Conservation (phyloP, 2,113 vertebrate genomes). For the Ameiurus melas region DNA sequence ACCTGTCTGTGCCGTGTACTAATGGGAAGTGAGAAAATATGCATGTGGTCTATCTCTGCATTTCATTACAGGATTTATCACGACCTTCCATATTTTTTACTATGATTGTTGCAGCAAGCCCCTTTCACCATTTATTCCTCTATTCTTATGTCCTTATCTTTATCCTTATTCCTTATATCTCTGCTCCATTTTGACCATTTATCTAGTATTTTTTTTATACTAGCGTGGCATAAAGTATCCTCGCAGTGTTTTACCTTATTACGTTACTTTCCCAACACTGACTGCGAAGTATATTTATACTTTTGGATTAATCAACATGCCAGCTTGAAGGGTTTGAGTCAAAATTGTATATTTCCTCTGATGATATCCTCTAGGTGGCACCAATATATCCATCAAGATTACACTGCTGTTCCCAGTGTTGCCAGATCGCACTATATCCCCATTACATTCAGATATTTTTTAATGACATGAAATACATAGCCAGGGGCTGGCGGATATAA, state of each 20-base stretch:
- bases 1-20: no score
- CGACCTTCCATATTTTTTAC: not conserved
- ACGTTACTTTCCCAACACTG: not conserved
- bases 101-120: not conserved
- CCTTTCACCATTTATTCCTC: not conserved
- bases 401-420: not conserved
- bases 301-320: not conserved
- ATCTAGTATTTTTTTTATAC: not conserved
- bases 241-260: not conserved
- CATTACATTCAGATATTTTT: not conserved
- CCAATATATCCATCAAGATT: slow-evolving; percentile 33
- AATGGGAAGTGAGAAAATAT: not conserved
- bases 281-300: not conserved
- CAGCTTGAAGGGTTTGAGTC: not conserved
- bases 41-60: not conserved
- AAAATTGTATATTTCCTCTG: not conserved
- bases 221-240: not conserved
- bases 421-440: not conserved
- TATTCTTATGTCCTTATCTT: no score
- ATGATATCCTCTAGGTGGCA: slow-evolving; percentile 54
- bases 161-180: not conserved
- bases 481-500: not conserved
- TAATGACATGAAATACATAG: not conserved
- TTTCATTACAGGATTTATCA: not conserved
- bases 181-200: not conserved